A percentile compares a stretch with the other conserved stretches of the same genome.
These are phyloP conservation scores for Sturnus vulgaris DNA, from an alignment of 2,113 vertebrate genomes.

Conservation along the genomic window DNA sequence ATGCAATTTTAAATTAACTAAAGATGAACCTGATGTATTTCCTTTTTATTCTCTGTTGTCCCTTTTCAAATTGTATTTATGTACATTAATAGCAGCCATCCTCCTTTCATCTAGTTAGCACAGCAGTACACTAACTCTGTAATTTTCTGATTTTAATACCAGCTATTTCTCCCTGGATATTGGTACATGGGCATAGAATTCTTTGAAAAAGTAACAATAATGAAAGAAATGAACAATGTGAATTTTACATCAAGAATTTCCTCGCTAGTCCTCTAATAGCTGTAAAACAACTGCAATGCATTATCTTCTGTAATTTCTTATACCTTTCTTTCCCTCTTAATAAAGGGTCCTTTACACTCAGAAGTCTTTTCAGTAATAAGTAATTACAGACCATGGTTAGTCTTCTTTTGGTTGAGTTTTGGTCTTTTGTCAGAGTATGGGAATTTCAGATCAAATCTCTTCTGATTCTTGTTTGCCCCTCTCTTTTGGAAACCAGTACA, in stretches of 20 bases:
- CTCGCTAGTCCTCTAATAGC: neutral
- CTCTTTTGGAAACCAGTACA: neutral
- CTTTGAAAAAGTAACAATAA: slow-evolving; percentile 1
- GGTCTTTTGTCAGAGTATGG: neutral
- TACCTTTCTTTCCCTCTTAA: neutral
- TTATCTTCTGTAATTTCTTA: neutral
- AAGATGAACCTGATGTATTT: neutral
- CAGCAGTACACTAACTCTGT: neutral
- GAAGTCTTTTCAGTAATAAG: neutral
- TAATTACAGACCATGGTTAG: neutral
- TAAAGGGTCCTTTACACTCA: neutral
- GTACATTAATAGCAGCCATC: neutral
- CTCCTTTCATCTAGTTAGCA: neutral
- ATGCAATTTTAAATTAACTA: neutral
- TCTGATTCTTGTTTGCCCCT: neutral
- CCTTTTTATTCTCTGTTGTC: neutral
- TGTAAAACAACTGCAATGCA: neutral
- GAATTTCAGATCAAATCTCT: neutral
- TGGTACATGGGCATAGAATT: neutral
- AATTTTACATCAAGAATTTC: neutral
- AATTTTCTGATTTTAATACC: slow-evolving; percentile 14
- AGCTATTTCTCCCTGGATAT: neutral
- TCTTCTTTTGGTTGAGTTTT: neutral
- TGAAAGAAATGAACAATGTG: neutral
- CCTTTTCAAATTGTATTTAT: neutral